Evolutionary conservation across 2,113 vertebrate species (phyloP), one percentile per base, ranked within the genome.

Genomic region (Rhinolophus ferrumequinum): DNA sequence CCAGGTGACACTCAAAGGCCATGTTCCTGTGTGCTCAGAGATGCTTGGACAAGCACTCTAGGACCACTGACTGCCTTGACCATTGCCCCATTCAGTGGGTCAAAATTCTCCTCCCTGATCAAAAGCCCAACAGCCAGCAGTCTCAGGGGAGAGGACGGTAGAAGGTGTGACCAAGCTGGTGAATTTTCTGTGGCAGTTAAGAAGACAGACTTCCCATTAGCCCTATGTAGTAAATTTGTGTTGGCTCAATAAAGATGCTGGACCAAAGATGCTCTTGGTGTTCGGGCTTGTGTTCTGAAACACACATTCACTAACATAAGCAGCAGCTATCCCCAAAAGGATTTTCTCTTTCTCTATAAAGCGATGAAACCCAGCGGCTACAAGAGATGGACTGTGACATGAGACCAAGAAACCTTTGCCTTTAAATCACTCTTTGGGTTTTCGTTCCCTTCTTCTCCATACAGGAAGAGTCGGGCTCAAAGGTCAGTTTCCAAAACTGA

Each of bases 291-390:
- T 30, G 26, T 52, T 81, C 60, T 11, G 21, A 88, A 93, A 90
- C 79, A 56, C 24, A 62, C n/a, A 64, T 8, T 64, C 69, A 35
- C 60, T 56, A 56, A 82, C 85, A 54, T 50, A 90, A 87, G 26
- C 9, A 96, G n/a, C 38, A 69, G 76, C 16, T 21, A 4, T 52
- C 93, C 66, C 79, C 7, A 56, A 82, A 77, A 90, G 35, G 54
- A 80, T 16, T 56, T 73, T 84, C 28, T 81, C 81, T 87, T 89
- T 94, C 60, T 35, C 76, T 35, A 58, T 28, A 70, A 93, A 95
- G 35, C 58, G 44, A 79, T 0, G 9, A 92, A 58, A 52, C 15
- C 16, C 33, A 38, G 16, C 47, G 50, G 33, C 21, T 33, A 54
- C n/a, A 26, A 58, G 67, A 24, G 67, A 50, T 24, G 30, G 86